phyloP scores from a whole-genome alignment of 2,113 vertebrate genomes.

The Vidua macroura region DNA sequence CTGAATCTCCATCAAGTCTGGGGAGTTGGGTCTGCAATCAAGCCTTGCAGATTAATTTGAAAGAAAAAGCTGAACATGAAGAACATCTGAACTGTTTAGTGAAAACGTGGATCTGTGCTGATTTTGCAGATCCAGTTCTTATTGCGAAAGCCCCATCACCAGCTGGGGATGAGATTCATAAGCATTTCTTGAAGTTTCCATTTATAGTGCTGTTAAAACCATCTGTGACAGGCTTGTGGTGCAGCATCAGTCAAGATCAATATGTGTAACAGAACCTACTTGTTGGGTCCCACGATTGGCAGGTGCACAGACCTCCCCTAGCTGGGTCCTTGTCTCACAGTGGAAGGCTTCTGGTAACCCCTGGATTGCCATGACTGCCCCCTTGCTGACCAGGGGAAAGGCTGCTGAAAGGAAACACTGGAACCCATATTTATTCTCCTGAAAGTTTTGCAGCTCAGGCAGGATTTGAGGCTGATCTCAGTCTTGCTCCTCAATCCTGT shows the following conservation, averaged over 20 bases:
- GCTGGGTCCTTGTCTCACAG: rapidly evolving
- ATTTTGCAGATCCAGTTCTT: neutral
- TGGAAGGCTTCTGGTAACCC: neutral
- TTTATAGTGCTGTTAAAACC: neutral
- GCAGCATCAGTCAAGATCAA: neutral
- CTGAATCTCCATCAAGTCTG: neutral
- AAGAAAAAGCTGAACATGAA: neutral
- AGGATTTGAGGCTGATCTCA: neutral
- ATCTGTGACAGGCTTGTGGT: neutral
- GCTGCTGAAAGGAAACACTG: neutral
- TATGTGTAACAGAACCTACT: neutral
- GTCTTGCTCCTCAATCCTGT: neutral
- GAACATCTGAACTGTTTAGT: neutral
- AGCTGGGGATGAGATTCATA: conserved; percentile 1
- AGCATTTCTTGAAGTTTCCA: neutral
- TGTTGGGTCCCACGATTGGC: neutral
- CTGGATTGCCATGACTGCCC: neutral
- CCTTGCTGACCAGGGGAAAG: neutral
- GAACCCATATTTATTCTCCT: neutral
- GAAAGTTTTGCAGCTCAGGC: neutral
- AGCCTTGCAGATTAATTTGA: neutral
- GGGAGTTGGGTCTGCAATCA: neutral
- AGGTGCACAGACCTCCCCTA: neutral
- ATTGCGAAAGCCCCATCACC: neutral
- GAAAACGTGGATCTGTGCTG: neutral